Base-by-base conservation (phyloP, 2,113 vertebrate genomes). In the Nipponia nippon region DNA sequence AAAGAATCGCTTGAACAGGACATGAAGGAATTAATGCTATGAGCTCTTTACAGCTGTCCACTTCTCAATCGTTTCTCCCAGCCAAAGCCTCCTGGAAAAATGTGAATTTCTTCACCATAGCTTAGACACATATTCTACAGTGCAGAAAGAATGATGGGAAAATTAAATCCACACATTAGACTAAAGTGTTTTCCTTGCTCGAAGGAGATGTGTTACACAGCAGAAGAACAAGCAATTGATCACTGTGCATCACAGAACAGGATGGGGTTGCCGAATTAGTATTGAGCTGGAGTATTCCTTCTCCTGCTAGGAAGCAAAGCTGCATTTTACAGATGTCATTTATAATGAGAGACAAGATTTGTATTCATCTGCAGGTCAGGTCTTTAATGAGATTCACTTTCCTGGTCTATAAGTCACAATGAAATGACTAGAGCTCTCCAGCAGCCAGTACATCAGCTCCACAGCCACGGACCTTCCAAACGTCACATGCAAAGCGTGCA, bases 121-220 rank as follows among this genome's bases (percentile, higher is more conserved):
- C 27, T 93, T 56, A 84, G 32, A 50, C 32, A 38, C 3, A 2
- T 40, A 46, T 50, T 78, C 55, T 89, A 34, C 56, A 79, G 49
- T 79, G 73, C 70, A 49, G 65, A 82, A 83, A 93, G 61, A 96
- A 85, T 42, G 47, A 91, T 75, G 81, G 49, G 81, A 91, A 96
- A 95, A 92, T 63, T 93, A 94, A 96, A 92, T 25, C 23, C 73
- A 58, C 77, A 30, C 38, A n/a, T 95, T 87, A 92, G 61, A 82
- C 52, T 92, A 9, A 94, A 93, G 83, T 10, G 52, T 44, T 86
- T 83, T 83, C 42, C 8, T 63, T 61, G 80, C 66, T 84, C 0
- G 0, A 82, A 73, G 14, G 89, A 91, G 87, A 85, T 46, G 50
- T 67, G 81, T 53, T 69, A 69, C 27, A 76, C 38, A 86, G 62